Evolutionary conservation across 2,113 vertebrate species (phyloP), one percentile per base, ranked within the genome.

Genomic region (Siniperca chuatsi): DNA sequence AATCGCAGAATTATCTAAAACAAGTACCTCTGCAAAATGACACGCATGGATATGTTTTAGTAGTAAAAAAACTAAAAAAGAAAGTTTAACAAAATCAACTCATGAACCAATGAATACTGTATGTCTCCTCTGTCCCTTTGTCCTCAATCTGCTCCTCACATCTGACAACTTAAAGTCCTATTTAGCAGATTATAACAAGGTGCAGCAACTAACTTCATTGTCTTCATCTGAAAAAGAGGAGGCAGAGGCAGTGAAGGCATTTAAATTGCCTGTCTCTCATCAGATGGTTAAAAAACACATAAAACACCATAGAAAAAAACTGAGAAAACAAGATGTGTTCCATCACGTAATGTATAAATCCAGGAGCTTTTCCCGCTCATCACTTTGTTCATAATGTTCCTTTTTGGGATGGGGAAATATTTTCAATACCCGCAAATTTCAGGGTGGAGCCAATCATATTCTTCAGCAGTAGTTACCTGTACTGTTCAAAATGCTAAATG

Each of bases 1-100:
- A 70, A 35, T n/a, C 46, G 15, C 25, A 58, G 21, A 76, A 20
- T 46, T 16, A 79, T 61, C 42, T 23, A 40, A 50, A 84, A 20
- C 12, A 68, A 58, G 37, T 21, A 16, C 15, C 8, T 21, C 33
- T 29, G 16, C 4, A 52, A 20, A 61, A 55, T 35, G 2, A 37
- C 15, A 48, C 42, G 11, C 13, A 33, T 46, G 44, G 6, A 23
- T 21, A 48, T 48, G n/a, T 23, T 46, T 4, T 6, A 33, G 16
- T 21, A 13, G 15, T 33, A 48, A n/a, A 12, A 13, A 29, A 62
- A 29, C 29, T 1, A 29, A 29, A 29, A 40, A 6, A 40, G 6
- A 8, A 40, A 40, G 40, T 40, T 40, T 8, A 40, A 40, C 4
- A 6, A 18, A 29, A 60, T 57, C 15, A n/a, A 57, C 13, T 35